Percentiles rank a stretch among this genome's conserved stretches.
phyloP scores from a whole-genome alignment of 53 echinoderm and acorn worm genomes.

The Hippasteria phrygiana region DNA sequence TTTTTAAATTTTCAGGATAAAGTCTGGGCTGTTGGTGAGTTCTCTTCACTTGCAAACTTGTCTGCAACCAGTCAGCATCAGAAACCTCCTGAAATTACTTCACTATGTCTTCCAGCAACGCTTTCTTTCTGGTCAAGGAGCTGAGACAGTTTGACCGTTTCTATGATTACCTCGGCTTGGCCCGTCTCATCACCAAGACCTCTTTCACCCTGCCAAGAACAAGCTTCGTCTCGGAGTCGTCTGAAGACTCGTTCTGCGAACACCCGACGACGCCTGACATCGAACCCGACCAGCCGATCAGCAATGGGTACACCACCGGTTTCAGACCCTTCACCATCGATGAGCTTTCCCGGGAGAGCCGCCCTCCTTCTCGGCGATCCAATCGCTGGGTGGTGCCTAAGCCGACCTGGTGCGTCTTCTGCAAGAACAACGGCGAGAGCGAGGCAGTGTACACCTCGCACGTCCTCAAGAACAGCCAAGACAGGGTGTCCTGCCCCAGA shows the following conservation, averaged over 20 bases:
- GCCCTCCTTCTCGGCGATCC: neutral
- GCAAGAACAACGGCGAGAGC: constrained; percentile 67
- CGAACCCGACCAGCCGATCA: constrained; percentile 8
- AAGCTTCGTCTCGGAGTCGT: neutral
- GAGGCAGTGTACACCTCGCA: constrained; percentile 61
- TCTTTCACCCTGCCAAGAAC: neutral
- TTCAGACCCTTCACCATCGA: constrained; percentile 60
- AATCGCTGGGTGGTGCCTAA: constrained; percentile 45
- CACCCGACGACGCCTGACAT: neutral
- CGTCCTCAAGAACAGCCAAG: constrained; percentile 48
- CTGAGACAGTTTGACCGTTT: constrained; percentile 42
- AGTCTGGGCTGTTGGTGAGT: neutral
- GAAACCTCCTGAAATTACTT: too few species aligned
- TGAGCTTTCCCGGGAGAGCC: constrained; percentile 31
- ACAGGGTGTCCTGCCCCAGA: constrained; percentile 47
- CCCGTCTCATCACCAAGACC: constrained; percentile 42
- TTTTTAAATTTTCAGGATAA: neutral
- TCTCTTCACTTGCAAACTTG: neutral
- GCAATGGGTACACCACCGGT: neutral
- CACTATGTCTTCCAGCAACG: constrained; percentile 27
- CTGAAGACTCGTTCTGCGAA: neutral
- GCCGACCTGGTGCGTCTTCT: constrained; percentile 62
- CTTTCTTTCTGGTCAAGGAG: neutral
- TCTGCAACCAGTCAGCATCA: constrained; percentile 5
- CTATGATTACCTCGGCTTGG: constrained; percentile 51